These are phyloP conservation scores for Electrona antarctica DNA, from an alignment of 2,113 vertebrate genomes.

Conservation along the genomic window DNA sequence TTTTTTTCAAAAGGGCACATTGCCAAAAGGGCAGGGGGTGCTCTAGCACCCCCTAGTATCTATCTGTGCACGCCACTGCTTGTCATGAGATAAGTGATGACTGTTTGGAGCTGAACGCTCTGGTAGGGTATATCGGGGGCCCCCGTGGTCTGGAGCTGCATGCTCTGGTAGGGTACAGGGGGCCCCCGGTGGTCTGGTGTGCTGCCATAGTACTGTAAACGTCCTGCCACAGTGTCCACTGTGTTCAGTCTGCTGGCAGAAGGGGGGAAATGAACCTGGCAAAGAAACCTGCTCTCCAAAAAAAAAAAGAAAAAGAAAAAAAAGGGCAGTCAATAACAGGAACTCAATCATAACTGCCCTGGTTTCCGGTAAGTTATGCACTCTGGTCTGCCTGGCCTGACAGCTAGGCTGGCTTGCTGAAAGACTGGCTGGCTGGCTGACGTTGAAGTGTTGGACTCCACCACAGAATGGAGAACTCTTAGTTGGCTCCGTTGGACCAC, in stretches of 20 bases:
- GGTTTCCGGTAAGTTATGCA: constrained; percentile 82
- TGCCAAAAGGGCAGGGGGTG: no score
- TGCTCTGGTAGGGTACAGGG: constrained; percentile 7
- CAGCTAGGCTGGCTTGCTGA: constrained; percentile 65
- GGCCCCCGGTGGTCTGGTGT: constrained; percentile 50
- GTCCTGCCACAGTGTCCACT: constrained; percentile 53
- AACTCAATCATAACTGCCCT: constrained; percentile 91
- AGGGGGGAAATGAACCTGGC: constrained; percentile 66
- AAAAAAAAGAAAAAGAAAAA: constrained; percentile 47
- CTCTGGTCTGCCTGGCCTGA: constrained; percentile 73
- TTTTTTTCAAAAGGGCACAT: no score
- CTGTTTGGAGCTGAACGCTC: no score
- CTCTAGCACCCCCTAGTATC: no score
- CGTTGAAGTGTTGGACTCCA: constrained; percentile 64
- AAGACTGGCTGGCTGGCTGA: constrained; percentile 62
- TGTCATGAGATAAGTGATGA: constrained; percentile 59
- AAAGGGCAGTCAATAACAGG: constrained; percentile 90
- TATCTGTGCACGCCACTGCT: no score
- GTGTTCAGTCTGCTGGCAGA: constrained; percentile 53
- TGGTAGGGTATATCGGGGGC: no score
- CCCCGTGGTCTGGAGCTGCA: constrained; percentile 37
- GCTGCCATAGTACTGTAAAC: constrained; percentile 38
- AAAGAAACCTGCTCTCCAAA: constrained; percentile 60
- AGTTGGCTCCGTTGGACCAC: constrained; percentile 57
- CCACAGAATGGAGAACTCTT: constrained; percentile 67